These are phyloP conservation scores for Falco columbarius DNA, from an alignment of 2,797 vertebrate genomes.

Conservation along the genomic window DNA sequence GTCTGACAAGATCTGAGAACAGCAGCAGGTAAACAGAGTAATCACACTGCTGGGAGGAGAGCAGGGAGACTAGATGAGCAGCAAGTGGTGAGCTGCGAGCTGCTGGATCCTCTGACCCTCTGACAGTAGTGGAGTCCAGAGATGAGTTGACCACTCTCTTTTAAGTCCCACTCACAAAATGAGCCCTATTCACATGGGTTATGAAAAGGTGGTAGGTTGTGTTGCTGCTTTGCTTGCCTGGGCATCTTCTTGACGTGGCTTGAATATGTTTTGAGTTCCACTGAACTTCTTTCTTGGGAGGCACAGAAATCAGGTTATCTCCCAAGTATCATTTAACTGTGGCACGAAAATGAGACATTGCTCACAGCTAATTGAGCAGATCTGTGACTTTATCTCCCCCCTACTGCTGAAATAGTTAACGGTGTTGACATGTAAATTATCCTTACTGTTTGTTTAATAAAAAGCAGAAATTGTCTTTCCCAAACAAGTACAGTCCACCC, in stretches of 20 bases:
- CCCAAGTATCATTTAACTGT: not conserved
- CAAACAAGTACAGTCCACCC: conserved; percentile 20
- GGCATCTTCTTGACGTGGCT: not conserved
- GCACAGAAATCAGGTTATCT: not conserved
- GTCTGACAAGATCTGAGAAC: not conserved
- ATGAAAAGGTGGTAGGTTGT: not conserved
- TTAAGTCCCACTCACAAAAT: not conserved
- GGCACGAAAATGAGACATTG: conserved; percentile 22
- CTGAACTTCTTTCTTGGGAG: not conserved
- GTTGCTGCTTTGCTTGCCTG: not conserved
- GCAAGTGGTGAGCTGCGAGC: not conserved
- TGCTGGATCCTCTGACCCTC: not conserved
- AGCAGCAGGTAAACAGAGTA: not conserved
- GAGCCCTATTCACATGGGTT: not conserved
- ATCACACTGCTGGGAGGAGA: not conserved
- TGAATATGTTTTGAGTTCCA: not conserved
- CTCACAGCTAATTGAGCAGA: not conserved
- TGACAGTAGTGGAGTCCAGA: not conserved
- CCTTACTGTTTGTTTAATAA: conserved; percentile 5
- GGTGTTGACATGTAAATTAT: conserved; percentile 51
- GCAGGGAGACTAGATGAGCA: not conserved
- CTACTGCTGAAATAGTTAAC: conserved; percentile 36
- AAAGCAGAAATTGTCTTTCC: conserved; percentile 22
- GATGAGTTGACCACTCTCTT: not conserved
- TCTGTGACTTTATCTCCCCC: not conserved